Conservation (phyloP, 2,888 invertebrate genomes). For the Drosophila picticornis region DNA sequence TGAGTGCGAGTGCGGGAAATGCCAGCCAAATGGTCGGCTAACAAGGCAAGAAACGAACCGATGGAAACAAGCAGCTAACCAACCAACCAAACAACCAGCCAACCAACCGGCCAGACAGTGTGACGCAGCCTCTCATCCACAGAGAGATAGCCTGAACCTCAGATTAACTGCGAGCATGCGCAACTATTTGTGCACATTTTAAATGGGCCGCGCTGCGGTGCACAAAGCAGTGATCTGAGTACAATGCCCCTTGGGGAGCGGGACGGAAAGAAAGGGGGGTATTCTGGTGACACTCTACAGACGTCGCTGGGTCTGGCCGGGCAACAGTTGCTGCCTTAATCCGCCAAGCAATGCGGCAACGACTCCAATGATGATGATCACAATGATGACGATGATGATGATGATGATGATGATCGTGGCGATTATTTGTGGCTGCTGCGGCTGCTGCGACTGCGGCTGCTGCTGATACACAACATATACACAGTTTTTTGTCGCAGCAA, state of each 20-base stretch:
- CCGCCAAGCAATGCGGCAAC: constrained; percentile 70
- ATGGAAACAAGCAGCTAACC: constrained; percentile 23
- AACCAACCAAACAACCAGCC: constrained; percentile 34
- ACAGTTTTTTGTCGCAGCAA: constrained; percentile 65
- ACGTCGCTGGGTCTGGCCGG: constrained; percentile 78
- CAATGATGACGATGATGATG: constrained; percentile 48
- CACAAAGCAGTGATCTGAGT: constrained; percentile 57
- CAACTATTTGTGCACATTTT: constrained; percentile 82
- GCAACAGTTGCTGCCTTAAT: constrained; percentile 61
- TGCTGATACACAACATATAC: constrained; percentile 62
- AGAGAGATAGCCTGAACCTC: constrained; percentile 27
- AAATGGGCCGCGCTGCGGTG: constrained; percentile 77
- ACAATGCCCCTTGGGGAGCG: constrained; percentile 55
- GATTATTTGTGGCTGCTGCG: constrained; percentile 72
- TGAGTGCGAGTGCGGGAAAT: constrained; percentile 43
- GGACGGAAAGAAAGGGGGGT: neutral
- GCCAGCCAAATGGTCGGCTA: constrained; percentile 63
- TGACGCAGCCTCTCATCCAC: constrained; percentile 69
- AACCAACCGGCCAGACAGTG: constrained; percentile 69
- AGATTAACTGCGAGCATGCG: constrained; percentile 81
- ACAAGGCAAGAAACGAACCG: constrained; percentile 51
- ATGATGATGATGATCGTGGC: constrained; percentile 67
- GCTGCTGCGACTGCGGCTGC: constrained; percentile 19
- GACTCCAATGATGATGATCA: constrained; percentile 40
- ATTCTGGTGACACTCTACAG: constrained; percentile 67